Percentiles rank a stretch among this genome's conserved stretches.
phyloP scores from a whole-genome alignment of 1,140 invertebrate genomes.

The Cepaea nemoralis region DNA sequence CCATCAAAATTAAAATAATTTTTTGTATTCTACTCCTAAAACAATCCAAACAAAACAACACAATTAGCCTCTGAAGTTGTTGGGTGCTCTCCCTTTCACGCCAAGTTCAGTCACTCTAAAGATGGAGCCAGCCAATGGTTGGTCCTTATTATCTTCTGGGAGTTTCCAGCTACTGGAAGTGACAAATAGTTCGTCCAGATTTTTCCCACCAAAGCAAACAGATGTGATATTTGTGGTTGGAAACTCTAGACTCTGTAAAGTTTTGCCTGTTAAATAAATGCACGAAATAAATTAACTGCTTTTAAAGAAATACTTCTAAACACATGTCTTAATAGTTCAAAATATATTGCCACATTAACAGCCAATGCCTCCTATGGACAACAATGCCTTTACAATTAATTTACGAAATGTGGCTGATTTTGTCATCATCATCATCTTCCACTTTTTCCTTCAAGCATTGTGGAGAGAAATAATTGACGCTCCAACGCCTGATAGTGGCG shows the following conservation, averaged over 20 bases:
- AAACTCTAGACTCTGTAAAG: constrained; percentile 77
- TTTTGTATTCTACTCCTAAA: too few species aligned
- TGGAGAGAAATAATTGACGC: too few species aligned
- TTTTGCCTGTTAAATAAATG: constrained; percentile 67
- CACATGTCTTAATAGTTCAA: not conserved
- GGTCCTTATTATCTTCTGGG: constrained; percentile 73
- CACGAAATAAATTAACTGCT: not conserved
- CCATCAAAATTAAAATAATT: too few species aligned
- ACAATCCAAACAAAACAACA: too few species aligned
- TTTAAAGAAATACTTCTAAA: not conserved
- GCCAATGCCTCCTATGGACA: too few species aligned
- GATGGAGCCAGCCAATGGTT: constrained; percentile 78
- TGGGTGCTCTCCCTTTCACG: constrained; percentile 51
- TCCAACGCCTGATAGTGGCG: too few species aligned
- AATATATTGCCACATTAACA: too few species aligned
- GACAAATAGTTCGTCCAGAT: constrained; percentile 83
- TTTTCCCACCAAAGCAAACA: constrained; percentile 83
- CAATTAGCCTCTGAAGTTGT: constrained; percentile 49
- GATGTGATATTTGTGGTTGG: constrained; percentile 84
- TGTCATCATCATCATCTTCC: too few species aligned
- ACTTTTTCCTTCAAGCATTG: too few species aligned
- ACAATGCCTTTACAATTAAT: too few species aligned
- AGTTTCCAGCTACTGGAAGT: constrained; percentile 77
- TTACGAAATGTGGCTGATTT: too few species aligned
- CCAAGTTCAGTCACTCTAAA: constrained; percentile 76